Percentiles rank a stretch among this genome's conserved stretches.
Conservation (phyloP, 53 echinoderm and acorn worm species). For the Zoroaster sp. region DNA sequence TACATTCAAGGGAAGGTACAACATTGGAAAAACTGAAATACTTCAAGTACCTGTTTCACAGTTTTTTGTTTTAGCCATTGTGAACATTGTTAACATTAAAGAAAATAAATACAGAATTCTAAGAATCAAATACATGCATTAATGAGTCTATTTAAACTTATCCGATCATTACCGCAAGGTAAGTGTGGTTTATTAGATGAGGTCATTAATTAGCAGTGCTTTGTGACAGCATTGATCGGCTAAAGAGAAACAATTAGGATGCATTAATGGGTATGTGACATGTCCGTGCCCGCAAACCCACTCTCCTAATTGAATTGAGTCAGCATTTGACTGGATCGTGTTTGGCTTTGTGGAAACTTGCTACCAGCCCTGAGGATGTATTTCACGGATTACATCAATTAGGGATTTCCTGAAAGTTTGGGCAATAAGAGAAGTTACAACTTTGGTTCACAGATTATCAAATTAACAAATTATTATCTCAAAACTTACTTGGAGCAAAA, state of each 20-base stretch:
- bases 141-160: too few relatives aligned
- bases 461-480: too few relatives aligned
- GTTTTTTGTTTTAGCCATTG: neutral
- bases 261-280: neutral
- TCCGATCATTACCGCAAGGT: too few relatives aligned
- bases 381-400: neutral
- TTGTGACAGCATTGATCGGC: constrained; percentile 13
- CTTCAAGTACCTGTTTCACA: neutral
- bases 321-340: neutral
- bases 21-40: too few relatives aligned
- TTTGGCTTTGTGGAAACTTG: neutral
- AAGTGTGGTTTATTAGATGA: too few relatives aligned
- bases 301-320: constrained; percentile 19
- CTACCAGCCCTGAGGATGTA: neutral
- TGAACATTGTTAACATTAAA: too few relatives aligned
- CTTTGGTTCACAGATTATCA: too few relatives aligned
- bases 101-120: too few relatives aligned
- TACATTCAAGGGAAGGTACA: too few relatives aligned
- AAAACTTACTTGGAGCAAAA: too few relatives aligned
- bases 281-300: neutral
- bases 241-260: constrained; percentile 35
- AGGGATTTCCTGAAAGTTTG: neutral
- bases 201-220: neutral
- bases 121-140: too few relatives aligned
- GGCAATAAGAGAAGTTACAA: too few relatives aligned